Conservation (phyloP, 2,888 invertebrate species). For the Hedychridium roseum region DNA sequence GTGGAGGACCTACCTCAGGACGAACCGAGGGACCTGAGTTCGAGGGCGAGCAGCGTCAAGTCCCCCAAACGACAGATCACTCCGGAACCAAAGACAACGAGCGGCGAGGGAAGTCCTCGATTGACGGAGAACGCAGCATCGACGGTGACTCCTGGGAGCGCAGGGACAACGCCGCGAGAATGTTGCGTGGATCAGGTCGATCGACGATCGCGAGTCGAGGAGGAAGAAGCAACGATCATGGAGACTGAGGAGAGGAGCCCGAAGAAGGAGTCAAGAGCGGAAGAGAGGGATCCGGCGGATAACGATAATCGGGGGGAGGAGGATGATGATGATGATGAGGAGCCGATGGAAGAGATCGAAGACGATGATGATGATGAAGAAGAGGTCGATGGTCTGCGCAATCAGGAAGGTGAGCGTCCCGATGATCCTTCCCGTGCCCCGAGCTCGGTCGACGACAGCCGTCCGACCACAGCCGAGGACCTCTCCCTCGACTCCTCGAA, state of each 20-base stretch:
- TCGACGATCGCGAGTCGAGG: too few relatives aligned
- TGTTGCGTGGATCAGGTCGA: conserved; percentile 10
- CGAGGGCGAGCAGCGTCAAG: conserved; percentile 52
- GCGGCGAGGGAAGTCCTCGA: conserved; percentile 15
- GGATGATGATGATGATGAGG: conserved; percentile 57
- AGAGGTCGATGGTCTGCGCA: conserved; percentile 42
- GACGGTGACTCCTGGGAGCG: not conserved
- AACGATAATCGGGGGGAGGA: conserved; percentile 59
- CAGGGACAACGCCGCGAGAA: conserved; percentile 8
- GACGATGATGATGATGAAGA: conserved; percentile 51
- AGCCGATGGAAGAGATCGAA: conserved; percentile 41
- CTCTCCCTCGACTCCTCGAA: conserved; percentile 67
- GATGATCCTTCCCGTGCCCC: conserved; percentile 62
- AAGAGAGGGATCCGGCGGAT: conserved; percentile 31
- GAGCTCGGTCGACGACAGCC: conserved; percentile 68
- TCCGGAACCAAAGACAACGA: conserved; percentile 48
- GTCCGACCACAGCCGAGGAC: conserved; percentile 66
- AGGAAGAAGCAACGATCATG: not conserved
- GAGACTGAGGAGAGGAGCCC: conserved; percentile 7
- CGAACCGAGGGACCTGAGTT: conserved; percentile 58
- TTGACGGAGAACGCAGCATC: conserved; percentile 1
- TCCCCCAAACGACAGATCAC: conserved; percentile 46
- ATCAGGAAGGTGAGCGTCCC: conserved; percentile 56
- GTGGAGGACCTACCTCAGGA: conserved; percentile 46
- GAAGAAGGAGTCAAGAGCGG: conserved; percentile 29